Evolutionary conservation across 2,113 vertebrate genomes (phyloP).

Genomic region (Cryptoleucopteryx plumbea): DNA sequence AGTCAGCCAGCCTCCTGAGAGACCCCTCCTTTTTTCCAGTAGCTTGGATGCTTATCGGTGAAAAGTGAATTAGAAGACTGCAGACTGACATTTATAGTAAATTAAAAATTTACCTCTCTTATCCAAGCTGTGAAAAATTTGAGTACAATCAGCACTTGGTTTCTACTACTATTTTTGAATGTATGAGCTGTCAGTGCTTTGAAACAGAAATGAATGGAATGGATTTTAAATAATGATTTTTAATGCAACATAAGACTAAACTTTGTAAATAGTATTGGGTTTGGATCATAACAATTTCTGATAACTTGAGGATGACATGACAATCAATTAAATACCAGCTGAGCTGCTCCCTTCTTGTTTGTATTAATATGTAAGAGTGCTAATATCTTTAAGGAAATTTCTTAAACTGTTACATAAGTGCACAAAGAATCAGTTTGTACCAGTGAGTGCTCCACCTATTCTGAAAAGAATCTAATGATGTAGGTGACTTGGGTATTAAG

Average conservation of each 20-base stretch:
- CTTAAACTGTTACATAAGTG: neutral
- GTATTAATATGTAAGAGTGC: neutral
- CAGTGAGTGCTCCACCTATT: neutral
- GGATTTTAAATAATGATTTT: slow-evolving; percentile 12
- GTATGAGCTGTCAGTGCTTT: neutral
- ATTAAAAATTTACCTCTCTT: neutral
- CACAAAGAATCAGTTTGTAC: neutral
- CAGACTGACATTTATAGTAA: neutral
- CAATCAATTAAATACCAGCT: neutral
- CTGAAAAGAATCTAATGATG: neutral
- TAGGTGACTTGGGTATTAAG: neutral
- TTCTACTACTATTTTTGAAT: neutral
- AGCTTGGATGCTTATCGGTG: neutral
- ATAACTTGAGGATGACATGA: neutral
- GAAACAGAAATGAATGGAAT: slow-evolving; percentile 13
- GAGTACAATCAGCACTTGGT: neutral
- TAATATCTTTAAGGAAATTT: neutral
- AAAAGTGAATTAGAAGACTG: neutral
- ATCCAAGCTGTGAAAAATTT: neutral
- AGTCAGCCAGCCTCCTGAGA: neutral
- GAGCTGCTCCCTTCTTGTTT: neutral
- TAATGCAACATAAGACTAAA: neutral
- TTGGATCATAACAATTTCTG: neutral
- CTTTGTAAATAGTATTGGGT: neutral
- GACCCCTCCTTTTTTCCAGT: neutral